Conservation (phyloP, 2,113 vertebrate species). For the Brachypteracias leptosomus region DNA sequence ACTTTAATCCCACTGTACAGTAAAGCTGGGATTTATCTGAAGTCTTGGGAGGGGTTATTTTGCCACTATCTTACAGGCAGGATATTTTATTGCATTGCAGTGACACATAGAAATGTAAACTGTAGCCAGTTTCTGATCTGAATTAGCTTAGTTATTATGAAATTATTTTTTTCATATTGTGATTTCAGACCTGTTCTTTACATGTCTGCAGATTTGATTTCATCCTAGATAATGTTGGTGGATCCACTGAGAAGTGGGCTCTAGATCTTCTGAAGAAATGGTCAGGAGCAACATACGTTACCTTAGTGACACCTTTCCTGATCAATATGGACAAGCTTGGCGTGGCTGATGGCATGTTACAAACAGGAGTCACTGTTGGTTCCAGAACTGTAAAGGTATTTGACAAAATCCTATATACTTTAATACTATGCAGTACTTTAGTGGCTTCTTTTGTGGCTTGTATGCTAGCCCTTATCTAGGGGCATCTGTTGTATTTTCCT, state of each 20-base stretch:
- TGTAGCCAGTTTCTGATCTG: not conserved
- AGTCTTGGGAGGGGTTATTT: not conserved
- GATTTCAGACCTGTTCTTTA: not conserved
- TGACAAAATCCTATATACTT: not conserved
- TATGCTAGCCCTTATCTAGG: not conserved
- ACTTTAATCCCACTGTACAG: not conserved
- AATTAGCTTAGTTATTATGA: not conserved
- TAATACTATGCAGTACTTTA: not conserved
- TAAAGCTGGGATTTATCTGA: not conserved
- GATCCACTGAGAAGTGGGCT: slow-evolving; percentile 89
- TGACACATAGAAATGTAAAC: not conserved
- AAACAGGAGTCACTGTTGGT: slow-evolving; percentile 83
- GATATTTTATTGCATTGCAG: not conserved
- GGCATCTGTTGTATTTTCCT: not conserved
- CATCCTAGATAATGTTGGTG: slow-evolving; percentile 92
- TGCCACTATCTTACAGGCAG: not conserved
- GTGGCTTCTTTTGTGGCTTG: not conserved
- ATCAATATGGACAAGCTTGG: slow-evolving; percentile 90
- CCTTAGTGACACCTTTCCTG: slow-evolving; percentile 93
- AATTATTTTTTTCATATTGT: not conserved
- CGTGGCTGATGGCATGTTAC: slow-evolving; percentile 92
- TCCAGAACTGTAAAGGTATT: slow-evolving; percentile 88
- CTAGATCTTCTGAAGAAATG: slow-evolving; percentile 87
- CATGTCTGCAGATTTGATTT: slow-evolving; percentile 82
- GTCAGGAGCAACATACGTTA: slow-evolving; percentile 91